Percentiles rank a stretch among this genome's conserved stretches.
Conservation (phyloP, 2,113 vertebrate species). For the Lynx canadensis region DNA sequence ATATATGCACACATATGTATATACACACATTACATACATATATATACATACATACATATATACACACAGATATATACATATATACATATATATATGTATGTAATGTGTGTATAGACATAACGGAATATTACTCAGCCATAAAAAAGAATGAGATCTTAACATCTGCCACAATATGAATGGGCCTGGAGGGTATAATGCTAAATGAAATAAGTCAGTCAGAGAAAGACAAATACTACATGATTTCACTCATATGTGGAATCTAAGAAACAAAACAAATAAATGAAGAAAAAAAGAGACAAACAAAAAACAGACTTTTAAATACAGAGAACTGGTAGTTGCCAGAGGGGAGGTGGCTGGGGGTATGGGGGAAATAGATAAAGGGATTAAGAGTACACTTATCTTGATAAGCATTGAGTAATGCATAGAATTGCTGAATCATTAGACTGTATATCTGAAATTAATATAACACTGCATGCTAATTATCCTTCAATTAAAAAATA, state of each 20-base stretch:
- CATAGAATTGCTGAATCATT: background rate
- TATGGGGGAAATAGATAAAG: background rate
- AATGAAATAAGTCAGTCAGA: background rate
- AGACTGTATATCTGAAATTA: background rate
- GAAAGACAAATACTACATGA: background rate
- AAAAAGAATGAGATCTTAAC: background rate
- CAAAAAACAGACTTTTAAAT: background rate
- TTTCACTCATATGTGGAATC: background rate
- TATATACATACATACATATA: too few relatives aligned
- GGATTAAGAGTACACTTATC: background rate
- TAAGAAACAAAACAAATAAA: background rate
- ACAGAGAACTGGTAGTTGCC: background rate
- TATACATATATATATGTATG: background rate
- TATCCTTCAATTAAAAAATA: background rate
- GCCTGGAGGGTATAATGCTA: background rate
- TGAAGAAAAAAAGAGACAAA: background rate
- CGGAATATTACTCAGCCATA: background rate
- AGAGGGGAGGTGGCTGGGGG: background rate
- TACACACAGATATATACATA: too few relatives aligned
- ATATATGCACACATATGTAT: too few relatives aligned
- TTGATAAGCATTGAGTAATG: background rate
- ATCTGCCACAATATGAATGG: background rate
- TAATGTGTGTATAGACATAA: background rate
- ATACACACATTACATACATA: too few relatives aligned
- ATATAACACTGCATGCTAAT: background rate